These are phyloP conservation scores for Drosophila virilis DNA, from an alignment of 1,140 invertebrate species.

Conservation along the genomic window DNA sequence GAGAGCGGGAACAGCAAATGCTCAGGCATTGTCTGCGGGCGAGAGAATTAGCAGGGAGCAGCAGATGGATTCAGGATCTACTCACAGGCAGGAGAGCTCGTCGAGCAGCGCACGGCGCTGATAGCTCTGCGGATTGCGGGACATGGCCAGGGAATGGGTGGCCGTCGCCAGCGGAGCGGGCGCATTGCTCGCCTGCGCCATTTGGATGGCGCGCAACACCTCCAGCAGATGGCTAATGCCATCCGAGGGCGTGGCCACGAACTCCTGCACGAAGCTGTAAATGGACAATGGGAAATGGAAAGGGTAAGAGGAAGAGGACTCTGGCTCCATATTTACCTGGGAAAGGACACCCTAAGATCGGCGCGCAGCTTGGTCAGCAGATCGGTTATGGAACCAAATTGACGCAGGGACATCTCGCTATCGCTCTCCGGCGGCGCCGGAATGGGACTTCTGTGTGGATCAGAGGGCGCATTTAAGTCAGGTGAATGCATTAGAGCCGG, in stretches of 20 bases:
- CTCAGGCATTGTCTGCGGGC: conserved; percentile 89
- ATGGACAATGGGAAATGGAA: background rate
- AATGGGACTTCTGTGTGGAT: conserved; percentile 84
- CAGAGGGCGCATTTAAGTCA: background rate
- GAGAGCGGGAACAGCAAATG: conserved; percentile 90
- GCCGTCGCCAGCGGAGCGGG: conserved; percentile 70
- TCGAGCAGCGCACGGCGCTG: conserved; percentile 91
- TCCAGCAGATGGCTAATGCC: conserved; percentile 92
- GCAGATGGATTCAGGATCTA: conserved; percentile 19
- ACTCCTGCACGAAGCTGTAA: conserved; percentile 94
- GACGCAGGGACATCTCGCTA: conserved; percentile 93
- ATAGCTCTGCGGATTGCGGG: conserved; percentile 85
- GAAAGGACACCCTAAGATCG: conserved; percentile 93
- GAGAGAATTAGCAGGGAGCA: background rate
- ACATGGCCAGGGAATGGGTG: conserved; percentile 85
- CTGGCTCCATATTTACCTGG: conserved; percentile 87
- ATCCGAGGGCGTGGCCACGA: conserved; percentile 92
- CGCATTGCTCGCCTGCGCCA: conserved; percentile 86
- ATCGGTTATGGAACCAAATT: conserved; percentile 94
- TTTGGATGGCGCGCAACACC: conserved; percentile 92
- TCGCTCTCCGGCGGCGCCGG: conserved; percentile 86
- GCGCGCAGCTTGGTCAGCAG: conserved; percentile 93
- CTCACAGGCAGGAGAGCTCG: conserved; percentile 93
- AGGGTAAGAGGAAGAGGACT: background rate
- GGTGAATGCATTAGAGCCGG: background rate